These are phyloP conservation scores for Rhizomys pruinosus DNA, from an alignment of 2,113 vertebrate genomes.

Conservation along the genomic window DNA sequence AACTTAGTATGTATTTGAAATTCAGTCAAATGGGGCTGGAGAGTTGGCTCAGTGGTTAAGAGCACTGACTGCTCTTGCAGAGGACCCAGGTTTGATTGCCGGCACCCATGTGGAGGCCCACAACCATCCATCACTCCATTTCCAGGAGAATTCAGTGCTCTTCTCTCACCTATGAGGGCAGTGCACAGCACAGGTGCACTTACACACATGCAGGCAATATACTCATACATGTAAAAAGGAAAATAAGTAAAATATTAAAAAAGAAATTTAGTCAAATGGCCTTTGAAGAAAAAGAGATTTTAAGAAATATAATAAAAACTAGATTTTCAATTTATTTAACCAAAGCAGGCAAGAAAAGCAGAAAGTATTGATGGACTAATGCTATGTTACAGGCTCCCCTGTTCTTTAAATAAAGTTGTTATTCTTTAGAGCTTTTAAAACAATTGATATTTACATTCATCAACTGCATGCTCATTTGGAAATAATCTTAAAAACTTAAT, in stretches of 20 bases:
- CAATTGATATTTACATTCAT: slow-evolving; percentile 30
- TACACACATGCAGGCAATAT: too few species aligned
- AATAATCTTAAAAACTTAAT: background rate
- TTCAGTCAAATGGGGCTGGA: slow-evolving; percentile 69
- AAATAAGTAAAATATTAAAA: too few species aligned
- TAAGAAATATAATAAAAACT: slow-evolving; percentile 2
- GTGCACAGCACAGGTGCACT: too few species aligned
- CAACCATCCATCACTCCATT: too few species aligned
- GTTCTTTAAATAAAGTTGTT: background rate
- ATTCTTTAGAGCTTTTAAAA: slow-evolving; percentile 1
- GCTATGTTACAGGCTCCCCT: background rate
- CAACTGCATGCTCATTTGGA: background rate
- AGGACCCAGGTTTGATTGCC: too few species aligned
- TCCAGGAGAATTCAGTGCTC: too few species aligned
- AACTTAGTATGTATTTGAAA: slow-evolving; percentile 80
- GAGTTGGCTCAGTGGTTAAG: too few species aligned
- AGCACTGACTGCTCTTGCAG: too few species aligned
- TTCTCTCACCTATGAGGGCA: too few species aligned
- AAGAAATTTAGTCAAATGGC: slow-evolving; percentile 76
- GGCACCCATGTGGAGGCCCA: too few species aligned
- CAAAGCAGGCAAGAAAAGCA: background rate
- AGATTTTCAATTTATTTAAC: background rate
- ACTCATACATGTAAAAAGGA: too few species aligned
- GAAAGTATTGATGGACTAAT: slow-evolving; percentile 22
- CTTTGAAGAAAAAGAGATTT: slow-evolving; percentile 68